phyloP scores from a whole-genome alignment of 2,888 invertebrate genomes.

The Cosmia pyralina region DNA sequence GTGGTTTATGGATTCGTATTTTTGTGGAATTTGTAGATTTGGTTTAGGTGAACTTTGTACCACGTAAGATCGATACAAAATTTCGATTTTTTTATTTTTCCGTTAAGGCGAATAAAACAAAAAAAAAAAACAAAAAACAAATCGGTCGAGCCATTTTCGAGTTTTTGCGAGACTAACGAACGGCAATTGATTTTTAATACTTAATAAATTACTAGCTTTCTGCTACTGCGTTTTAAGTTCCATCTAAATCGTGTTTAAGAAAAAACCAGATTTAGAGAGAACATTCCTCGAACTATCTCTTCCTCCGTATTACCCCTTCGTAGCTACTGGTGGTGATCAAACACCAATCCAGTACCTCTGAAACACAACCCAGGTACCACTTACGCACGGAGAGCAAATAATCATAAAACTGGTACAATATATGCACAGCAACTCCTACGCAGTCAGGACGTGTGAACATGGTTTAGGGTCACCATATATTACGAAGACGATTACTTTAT shows the following conservation, averaged over 20 bases:
- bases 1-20: neutral
- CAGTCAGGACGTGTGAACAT: slow-evolving; percentile 32
- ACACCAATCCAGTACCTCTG: neutral
- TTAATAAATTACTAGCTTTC: no score
- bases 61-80: no score
- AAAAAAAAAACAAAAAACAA: no score
- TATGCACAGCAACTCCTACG: slow-evolving; percentile 52
- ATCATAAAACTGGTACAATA: slow-evolving; percentile 52
- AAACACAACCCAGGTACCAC: neutral
- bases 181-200: no score
- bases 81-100: no score
- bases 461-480: slow-evolving; percentile 23
- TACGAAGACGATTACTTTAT: slow-evolving; percentile 23
- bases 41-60: no score
- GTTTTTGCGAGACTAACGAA: no score
- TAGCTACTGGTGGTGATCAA: slow-evolving; percentile 30
- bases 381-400: slow-evolving; percentile 26
- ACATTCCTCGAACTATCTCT: neutral
- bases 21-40: neutral
- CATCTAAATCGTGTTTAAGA: no score
- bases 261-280: no score
- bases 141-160: no score
- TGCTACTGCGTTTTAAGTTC: no score
- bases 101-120: no score
- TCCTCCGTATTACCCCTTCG: neutral